A percentile compares a stretch with the other conserved stretches of the same genome.
These are phyloP conservation scores for Mallotus villosus DNA, from an alignment of 2,797 vertebrate species.

Conservation along the genomic window DNA sequence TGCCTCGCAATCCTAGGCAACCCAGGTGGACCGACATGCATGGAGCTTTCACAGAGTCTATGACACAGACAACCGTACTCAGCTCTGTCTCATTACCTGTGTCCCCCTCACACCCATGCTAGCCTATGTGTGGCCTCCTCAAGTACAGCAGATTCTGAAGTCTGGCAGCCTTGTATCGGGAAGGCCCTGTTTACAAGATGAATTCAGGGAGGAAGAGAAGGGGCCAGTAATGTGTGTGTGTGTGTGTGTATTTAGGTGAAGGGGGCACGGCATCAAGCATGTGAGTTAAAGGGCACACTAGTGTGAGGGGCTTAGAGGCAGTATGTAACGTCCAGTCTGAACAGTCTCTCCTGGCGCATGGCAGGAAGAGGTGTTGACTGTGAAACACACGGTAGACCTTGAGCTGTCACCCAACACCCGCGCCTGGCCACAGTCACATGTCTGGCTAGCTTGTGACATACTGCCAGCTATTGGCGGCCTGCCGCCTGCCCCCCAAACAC, in stretches of 20 bases:
- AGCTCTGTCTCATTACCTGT: too few relatives aligned
- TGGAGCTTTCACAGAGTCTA: too few relatives aligned
- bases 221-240: not conserved
- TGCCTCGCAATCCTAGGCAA: too few relatives aligned
- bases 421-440: conserved; percentile 2
- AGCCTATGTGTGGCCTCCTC: not conserved
- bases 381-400: not conserved
- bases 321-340: not conserved
- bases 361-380: not conserved
- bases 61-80: too few relatives aligned
- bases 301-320: too few relatives aligned
- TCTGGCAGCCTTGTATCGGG: not conserved
- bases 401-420: not conserved
- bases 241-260: too few relatives aligned
- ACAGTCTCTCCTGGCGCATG: not conserved
- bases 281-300: too few relatives aligned
- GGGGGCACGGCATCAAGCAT: too few relatives aligned
- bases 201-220: not conserved
- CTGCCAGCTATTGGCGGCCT: too few relatives aligned
- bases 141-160: conserved; percentile 10
- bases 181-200: conserved; percentile 36
- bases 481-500: too few relatives aligned
- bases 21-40: too few relatives aligned
- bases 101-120: too few relatives aligned
- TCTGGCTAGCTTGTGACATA: not conserved